These are phyloP conservation scores for Lynx canadensis DNA, from an alignment of 2,113 vertebrate species.

Conservation along the genomic window DNA sequence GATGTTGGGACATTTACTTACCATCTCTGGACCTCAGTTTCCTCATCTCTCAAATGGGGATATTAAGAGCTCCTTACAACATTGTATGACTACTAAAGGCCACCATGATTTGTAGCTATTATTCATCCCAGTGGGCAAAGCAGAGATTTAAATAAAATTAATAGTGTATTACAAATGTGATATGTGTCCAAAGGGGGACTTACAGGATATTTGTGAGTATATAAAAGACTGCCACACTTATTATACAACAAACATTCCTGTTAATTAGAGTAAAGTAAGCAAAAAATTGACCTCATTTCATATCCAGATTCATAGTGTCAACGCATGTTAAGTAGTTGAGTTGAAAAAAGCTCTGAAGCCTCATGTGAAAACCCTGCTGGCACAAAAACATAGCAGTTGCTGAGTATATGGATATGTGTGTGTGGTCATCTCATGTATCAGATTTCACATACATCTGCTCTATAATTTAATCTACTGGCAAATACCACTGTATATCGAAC, in stretches of 20 bases:
- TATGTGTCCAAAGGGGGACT: neutral
- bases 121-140: neutral
- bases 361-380: neutral
- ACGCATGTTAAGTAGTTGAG: neutral
- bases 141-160: slow-evolving; percentile 27
- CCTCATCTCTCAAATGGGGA: neutral
- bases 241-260: neutral
- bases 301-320: neutral
- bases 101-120: neutral
- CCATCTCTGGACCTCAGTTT: neutral
- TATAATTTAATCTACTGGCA: neutral
- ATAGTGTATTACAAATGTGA: neutral
- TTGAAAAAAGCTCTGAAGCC: neutral
- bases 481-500: neutral
- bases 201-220: neutral
- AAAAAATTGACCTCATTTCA: neutral
- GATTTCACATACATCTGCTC: neutral
- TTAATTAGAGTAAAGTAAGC: neutral
- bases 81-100: neutral
- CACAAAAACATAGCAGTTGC: neutral
- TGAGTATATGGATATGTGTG: neutral
- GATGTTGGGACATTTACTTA: neutral
- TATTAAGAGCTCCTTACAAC: neutral
- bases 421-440: neutral
- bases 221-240: neutral